Evolutionary conservation across 2,888 invertebrate species (phyloP).

Genomic region (Lithophane socia): DNA sequence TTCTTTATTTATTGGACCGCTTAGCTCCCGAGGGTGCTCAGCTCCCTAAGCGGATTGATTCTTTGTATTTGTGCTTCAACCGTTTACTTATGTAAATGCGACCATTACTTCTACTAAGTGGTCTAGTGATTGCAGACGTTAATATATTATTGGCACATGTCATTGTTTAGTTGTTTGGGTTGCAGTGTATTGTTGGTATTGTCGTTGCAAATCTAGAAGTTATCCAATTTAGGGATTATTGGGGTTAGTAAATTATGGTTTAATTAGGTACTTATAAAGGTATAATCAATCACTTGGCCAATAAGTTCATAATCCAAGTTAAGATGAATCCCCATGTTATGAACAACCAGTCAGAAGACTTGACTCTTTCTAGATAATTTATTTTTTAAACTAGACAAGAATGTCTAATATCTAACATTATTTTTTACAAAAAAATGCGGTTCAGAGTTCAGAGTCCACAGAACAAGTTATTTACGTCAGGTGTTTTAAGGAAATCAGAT

Average conservation of each 20-base stretch:
- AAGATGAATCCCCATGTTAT: not conserved
- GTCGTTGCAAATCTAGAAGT: not conserved
- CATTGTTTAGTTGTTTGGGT: constrained; percentile 17
- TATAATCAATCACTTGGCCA: not conserved
- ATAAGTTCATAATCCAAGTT: not conserved
- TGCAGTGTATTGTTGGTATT: constrained; percentile 7
- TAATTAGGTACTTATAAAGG: not conserved
- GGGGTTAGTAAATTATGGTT: not conserved
- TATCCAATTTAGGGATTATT: not conserved
- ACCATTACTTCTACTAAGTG: constrained; percentile 38
- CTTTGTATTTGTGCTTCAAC: constrained; percentile 36
- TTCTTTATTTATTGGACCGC: constrained; percentile 60
- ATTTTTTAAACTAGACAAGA: too few species aligned
- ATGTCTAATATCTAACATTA: not conserved
- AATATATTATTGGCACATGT: constrained; percentile 28
- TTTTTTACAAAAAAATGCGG: not conserved
- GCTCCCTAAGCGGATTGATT: constrained; percentile 48
- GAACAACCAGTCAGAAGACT: too few species aligned
- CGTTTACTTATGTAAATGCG: constrained; percentile 43
- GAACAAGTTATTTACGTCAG: constrained; percentile 2
- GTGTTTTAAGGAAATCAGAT: not conserved
- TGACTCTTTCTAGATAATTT: too few species aligned
- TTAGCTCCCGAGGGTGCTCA: constrained; percentile 34
- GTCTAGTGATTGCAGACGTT: constrained; percentile 9
- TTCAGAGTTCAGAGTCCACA: not conserved